Conservation (phyloP, 2,113 vertebrate species). For the Melospiza melodia region DNA sequence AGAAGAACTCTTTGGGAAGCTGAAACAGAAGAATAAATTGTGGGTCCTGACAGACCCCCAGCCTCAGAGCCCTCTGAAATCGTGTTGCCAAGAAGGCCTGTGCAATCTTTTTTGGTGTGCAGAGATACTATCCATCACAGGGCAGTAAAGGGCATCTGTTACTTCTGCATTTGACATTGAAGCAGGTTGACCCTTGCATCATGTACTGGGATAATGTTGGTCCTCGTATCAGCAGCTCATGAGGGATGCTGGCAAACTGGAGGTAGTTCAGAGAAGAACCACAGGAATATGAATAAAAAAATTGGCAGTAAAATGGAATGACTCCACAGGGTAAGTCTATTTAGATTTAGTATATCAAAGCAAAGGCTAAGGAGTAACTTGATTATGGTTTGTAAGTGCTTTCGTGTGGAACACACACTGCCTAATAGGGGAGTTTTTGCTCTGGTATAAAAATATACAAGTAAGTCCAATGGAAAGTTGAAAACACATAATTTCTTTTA, state of each 20-base stretch:
- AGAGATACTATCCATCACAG: neutral
- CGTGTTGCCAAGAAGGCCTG: accelerated
- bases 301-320: neutral
- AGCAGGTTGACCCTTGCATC: neutral
- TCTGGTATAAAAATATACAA: neutral
- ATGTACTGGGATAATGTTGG: neutral
- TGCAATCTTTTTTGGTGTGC: neutral
- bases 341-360: constrained; percentile 1
- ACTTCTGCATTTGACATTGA: neutral
- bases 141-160: neutral
- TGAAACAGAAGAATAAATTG: neutral
- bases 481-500: neutral
- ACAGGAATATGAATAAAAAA: neutral
- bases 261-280: neutral
- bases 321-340: neutral
- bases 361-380: constrained; percentile 25
- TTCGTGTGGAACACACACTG: neutral
- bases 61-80: neutral
- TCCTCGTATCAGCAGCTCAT: neutral
- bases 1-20: neutral
- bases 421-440: neutral
- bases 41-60: neutral
- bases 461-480: neutral
- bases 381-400: constrained; percentile 34
- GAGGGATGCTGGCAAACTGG: neutral